phyloP scores from a whole-genome alignment of 2,797 vertebrate genomes.

The Sitta carolinensis region DNA sequence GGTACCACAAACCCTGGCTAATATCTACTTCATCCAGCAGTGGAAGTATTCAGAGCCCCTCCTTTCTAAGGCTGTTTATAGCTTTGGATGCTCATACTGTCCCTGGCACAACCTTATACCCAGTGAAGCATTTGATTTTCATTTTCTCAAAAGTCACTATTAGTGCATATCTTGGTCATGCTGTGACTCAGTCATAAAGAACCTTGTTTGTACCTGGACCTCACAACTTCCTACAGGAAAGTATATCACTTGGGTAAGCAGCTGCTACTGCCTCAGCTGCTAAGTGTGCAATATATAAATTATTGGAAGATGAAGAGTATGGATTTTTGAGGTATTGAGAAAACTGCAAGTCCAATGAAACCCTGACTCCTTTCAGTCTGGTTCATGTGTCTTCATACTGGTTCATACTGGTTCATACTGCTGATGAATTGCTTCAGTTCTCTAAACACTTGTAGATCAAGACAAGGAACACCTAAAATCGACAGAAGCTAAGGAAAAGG shows the following conservation, averaged over 20 bases:
- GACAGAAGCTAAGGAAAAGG: background rate
- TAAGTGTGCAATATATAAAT: background rate
- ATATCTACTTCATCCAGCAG: background rate
- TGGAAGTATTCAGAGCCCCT: background rate
- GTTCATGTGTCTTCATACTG: background rate
- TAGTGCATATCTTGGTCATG: background rate
- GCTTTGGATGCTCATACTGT: background rate
- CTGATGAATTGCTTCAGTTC: background rate
- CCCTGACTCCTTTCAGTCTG: background rate
- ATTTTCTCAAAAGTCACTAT: background rate
- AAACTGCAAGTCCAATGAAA: background rate
- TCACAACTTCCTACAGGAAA: background rate
- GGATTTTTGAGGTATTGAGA: background rate
- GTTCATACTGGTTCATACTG: background rate
- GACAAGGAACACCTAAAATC: background rate
- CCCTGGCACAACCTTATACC: background rate
- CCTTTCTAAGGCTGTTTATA: background rate
- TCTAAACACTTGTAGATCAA: background rate
- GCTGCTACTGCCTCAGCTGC: background rate
- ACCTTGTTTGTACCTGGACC: background rate
- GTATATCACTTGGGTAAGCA: background rate
- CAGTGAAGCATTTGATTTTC: background rate
- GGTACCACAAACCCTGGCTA: background rate
- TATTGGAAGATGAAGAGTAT: background rate
- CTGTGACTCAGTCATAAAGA: background rate